A percentile compares a stretch with the other conserved stretches of the same genome.
phyloP scores from a whole-genome alignment of 2,888 invertebrate genomes.

The Ectropis crepuscularia region DNA sequence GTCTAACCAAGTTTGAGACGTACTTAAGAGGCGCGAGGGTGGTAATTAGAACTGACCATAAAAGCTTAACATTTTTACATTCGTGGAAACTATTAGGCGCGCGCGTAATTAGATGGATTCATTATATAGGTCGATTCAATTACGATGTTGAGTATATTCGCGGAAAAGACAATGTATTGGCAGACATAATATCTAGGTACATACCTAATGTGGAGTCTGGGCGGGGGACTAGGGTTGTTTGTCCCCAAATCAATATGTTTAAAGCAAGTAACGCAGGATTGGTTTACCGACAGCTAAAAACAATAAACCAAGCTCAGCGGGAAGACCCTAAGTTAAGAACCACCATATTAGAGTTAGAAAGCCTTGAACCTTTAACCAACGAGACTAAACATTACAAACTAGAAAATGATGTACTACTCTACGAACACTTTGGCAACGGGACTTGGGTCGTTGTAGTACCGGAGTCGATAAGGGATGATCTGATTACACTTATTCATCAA shows the following conservation, averaged over 20 bases:
- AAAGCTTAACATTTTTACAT: background rate
- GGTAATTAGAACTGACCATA: constrained; percentile 3
- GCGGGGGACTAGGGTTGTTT: background rate
- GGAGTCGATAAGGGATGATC: background rate
- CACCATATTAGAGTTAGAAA: background rate
- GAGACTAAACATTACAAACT: too few relatives aligned
- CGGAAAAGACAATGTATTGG: background rate
- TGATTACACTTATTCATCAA: background rate
- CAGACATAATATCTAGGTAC: constrained; percentile 2
- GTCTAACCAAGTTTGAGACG: constrained; percentile 10
- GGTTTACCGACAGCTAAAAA: background rate
- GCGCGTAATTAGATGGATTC: constrained; percentile 2
- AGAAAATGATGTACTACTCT: background rate
- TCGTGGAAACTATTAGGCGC: constrained; percentile 1
- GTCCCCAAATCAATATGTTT: background rate
- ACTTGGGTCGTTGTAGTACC: background rate
- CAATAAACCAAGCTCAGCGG: background rate
- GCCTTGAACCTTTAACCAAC: background rate
- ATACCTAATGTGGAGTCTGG: background rate
- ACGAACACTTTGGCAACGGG: background rate
- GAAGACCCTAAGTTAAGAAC: background rate
- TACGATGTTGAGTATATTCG: constrained; percentile 6
- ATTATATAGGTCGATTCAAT: constrained; percentile 6
- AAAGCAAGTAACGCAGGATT: background rate
- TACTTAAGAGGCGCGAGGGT: constrained; percentile 4